A percentile compares a stretch with the other conserved stretches of the same genome.
These are phyloP conservation scores for Boloria euphrosyne DNA, from an alignment of 2,888 invertebrate species.

Conservation along the genomic window DNA sequence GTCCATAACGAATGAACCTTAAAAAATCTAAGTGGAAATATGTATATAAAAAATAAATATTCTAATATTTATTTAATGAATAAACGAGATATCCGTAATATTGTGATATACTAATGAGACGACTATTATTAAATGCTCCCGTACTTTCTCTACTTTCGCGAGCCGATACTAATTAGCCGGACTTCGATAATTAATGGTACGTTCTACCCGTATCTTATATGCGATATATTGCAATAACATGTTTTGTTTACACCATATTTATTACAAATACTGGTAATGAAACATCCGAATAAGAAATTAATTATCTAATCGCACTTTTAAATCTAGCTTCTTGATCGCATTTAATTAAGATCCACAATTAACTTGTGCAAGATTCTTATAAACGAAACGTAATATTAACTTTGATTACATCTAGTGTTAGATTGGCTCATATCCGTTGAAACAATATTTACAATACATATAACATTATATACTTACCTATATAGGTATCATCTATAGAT, in stretches of 20 bases:
- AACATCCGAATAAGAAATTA: conserved; percentile 17
- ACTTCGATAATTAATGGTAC: conserved; percentile 54
- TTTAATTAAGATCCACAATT: conserved; percentile 6
- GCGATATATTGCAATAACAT: background rate
- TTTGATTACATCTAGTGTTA: conserved; percentile 10
- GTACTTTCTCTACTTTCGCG: conserved; percentile 65
- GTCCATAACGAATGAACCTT: background rate
- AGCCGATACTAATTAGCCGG: conserved; percentile 53
- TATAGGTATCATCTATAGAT: too few relatives aligned
- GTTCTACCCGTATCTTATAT: conserved; percentile 17
- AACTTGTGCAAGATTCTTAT: conserved; percentile 4
- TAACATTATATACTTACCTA: too few relatives aligned
- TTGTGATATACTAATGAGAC: conserved; percentile 17
- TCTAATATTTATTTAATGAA: background rate
- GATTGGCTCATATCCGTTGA: conserved; percentile 12
- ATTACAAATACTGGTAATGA: conserved; percentile 5
- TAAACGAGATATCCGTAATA: background rate
- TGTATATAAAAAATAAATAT: too few relatives aligned
- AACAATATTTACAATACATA: background rate
- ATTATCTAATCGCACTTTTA: conserved; percentile 14
- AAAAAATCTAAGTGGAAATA: too few relatives aligned
- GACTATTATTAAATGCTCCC: conserved; percentile 41
- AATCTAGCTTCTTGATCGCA: background rate
- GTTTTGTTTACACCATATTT: background rate
- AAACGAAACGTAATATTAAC: background rate